These are phyloP conservation scores for Philaethria dido DNA, from an alignment of 2,888 invertebrate genomes.

Conservation along the genomic window DNA sequence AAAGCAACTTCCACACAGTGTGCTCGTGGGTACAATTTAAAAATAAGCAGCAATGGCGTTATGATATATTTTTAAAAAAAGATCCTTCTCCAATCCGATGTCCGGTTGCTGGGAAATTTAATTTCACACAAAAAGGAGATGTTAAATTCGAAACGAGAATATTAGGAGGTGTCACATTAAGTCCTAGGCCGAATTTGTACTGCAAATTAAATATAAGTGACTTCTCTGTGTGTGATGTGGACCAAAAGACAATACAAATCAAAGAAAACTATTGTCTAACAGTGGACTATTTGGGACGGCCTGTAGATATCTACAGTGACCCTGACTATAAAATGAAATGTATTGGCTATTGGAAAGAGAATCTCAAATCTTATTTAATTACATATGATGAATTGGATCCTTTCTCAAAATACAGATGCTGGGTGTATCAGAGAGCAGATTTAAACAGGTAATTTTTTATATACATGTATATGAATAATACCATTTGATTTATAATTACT, in stretches of 20 bases:
- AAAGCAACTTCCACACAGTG: constrained; percentile 95
- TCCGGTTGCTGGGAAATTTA: constrained; percentile 98
- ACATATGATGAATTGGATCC: constrained; percentile 98
- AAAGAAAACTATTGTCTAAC: constrained; percentile 98
- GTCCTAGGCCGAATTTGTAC: constrained; percentile 95
- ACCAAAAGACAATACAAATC: constrained; percentile 96
- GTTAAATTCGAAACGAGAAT: constrained; percentile 96
- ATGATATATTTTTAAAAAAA: constrained; percentile 92
- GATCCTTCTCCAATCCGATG: constrained; percentile 96
- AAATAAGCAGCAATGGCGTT: constrained; percentile 93
- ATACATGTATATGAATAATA: too few species aligned
- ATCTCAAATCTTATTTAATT: constrained; percentile 97
- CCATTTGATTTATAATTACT: too few species aligned
- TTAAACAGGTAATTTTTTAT: constrained; percentile 91
- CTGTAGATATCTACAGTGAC: constrained; percentile 97
- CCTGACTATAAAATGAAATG: constrained; percentile 98
- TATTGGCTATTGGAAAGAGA: constrained; percentile 99
- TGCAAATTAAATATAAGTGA: constrained; percentile 97
- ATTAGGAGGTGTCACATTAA: constrained; percentile 96
- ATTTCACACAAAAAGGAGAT: constrained; percentile 96
- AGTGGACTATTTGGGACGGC: constrained; percentile 97
- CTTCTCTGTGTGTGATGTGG: constrained; percentile 97
- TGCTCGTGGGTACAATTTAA: constrained; percentile 97
- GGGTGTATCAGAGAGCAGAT: constrained; percentile 98
- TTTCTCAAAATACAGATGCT: constrained; percentile 97